phyloP scores from a whole-genome alignment of 2,797 vertebrate species.

The Coracias cyanogaster region DNA sequence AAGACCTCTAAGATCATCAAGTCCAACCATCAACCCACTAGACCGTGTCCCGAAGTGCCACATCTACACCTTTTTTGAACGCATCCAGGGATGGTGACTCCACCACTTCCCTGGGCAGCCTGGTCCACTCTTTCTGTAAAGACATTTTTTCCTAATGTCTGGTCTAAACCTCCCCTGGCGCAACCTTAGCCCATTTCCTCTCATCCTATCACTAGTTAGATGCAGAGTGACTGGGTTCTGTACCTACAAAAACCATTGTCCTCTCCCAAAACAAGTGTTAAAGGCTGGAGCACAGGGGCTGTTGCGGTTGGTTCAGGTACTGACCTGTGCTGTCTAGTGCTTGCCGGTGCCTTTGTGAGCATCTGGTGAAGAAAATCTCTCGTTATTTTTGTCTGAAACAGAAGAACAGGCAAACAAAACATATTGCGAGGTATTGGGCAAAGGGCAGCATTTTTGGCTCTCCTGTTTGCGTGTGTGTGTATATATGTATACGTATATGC shows the following conservation, averaged over 20 bases:
- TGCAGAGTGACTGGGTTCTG: neutral
- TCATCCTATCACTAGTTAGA: neutral
- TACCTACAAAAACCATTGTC: neutral
- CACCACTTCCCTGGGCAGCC: too few species aligned
- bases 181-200: too few species aligned
- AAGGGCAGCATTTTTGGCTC: neutral
- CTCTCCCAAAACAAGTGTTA: neutral
- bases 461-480: neutral
- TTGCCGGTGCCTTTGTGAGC: neutral
- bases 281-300: neutral
- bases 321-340: neutral
- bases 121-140: too few species aligned
- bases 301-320: fast-evolving
- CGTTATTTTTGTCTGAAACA: neutral
- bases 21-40: too few species aligned
- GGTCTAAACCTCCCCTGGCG: too few species aligned
- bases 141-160: too few species aligned
- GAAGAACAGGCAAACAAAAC: neutral
- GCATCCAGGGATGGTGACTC: too few species aligned
- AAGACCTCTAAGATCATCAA: too few species aligned
- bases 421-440: neutral
- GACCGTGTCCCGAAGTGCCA: too few species aligned
- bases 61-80: too few species aligned
- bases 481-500: neutral
- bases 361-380: neutral